Evolutionary conservation across 92 coral and sea anemone genomes (phyloP), one percentile per base, ranked within the genome.

Genomic region (Phenganax subtilis): DNA sequence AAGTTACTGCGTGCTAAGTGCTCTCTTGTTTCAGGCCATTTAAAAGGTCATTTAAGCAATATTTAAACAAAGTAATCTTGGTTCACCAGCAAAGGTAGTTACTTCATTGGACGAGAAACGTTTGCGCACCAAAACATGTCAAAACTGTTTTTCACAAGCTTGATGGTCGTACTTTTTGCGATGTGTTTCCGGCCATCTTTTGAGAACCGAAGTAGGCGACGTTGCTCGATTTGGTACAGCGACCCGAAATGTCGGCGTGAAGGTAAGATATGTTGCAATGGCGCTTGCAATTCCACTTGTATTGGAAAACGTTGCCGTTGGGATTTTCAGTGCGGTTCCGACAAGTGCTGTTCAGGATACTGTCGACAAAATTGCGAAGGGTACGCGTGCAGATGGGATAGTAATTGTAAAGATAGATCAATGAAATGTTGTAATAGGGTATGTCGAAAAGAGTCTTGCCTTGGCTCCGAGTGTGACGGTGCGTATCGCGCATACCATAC

Each of bases 351-450:
- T 51, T 55, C 75, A 12, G n/a, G 56, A 14, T 9, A 54, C 25
- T 79, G 83, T 65, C 67, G 25, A 15, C 4, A 53, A 16, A 65
- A 7, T 17, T 79, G 83, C 51, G 83, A 79, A 64, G 83, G 73
- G 14, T 53, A 29, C 0, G 20, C 6, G 31, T 68, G 73, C 20
- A 7, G 30, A 3, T n/a, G n/a, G 20, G 11, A 30, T n/a, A 30
- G 53, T 9, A 7, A 55, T 14, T 27, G 74, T 29, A 53, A 55
- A 25, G 77, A 73, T 37, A 51, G 69, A 27, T 57, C 83, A n/a
- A 6, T 79, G 31, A 79, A 79, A 64, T 79, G 83, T 44, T 79
- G 83, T 51, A 64, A 53, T 10, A 52, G 30, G 27, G 10, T 62
- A 52, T 79, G 83, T 47, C 73, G 74, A 11, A 65, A 47, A 14